Evolutionary conservation across 2,888 invertebrate genomes (phyloP).

Genomic region (Tholera decimalis): DNA sequence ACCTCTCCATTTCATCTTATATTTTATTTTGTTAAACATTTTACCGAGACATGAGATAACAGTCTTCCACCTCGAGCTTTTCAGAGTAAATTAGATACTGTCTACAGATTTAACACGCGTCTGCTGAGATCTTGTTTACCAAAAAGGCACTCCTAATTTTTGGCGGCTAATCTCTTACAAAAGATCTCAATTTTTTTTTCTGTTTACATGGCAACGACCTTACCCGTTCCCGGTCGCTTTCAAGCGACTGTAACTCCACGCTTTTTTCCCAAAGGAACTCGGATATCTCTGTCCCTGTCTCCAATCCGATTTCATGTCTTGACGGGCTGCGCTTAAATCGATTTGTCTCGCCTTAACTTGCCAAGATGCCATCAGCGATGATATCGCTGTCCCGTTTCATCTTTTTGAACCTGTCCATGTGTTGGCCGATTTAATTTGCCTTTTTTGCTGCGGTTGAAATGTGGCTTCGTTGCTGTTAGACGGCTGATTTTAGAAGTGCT

Average conservation of each 20-base stretch:
- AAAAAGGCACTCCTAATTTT: conserved; percentile 69
- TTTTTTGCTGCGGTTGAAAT: conserved; percentile 75
- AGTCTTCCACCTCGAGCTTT: conserved; percentile 33
- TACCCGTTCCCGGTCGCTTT: conserved; percentile 70
- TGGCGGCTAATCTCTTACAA: conserved; percentile 77
- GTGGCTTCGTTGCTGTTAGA: conserved; percentile 70
- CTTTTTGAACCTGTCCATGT: conserved; percentile 80
- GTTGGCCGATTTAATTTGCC: conserved; percentile 80
- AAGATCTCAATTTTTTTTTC: conserved; percentile 79
- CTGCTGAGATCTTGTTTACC: conserved; percentile 60
- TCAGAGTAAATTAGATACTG: conserved; percentile 57
- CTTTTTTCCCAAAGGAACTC: conserved; percentile 73
- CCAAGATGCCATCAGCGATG: conserved; percentile 73
- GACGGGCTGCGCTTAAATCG: conserved; percentile 79
- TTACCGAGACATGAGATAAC: conserved; percentile 41
- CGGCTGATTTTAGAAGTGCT: conserved; percentile 69
- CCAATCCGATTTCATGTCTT: conserved; percentile 79
- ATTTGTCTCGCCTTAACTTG: conserved; percentile 86
- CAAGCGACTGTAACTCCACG: conserved; percentile 66
- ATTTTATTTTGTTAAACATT: conserved; percentile 47
- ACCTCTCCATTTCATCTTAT: conserved; percentile 33
- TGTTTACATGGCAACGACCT: conserved; percentile 86
- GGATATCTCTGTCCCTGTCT: conserved; percentile 76
- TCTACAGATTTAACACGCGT: conserved; percentile 57
- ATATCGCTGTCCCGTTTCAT: conserved; percentile 76